Base-by-base conservation (phyloP, 2,888 invertebrate species). In the Tetramorium bicarinatum region DNA sequence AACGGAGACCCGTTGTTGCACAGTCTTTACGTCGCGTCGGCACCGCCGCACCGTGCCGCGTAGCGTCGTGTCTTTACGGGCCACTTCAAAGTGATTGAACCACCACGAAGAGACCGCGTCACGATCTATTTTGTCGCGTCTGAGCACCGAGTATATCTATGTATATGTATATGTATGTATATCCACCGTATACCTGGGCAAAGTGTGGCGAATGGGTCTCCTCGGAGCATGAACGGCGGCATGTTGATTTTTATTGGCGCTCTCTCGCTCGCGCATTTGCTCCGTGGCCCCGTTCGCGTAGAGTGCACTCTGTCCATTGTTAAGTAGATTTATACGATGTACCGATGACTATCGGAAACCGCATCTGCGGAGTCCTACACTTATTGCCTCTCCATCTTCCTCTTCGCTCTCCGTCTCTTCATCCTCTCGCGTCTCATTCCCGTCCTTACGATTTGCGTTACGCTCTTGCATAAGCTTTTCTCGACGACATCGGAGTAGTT, bases 311-410 rank as follows among this genome's bases (percentile, higher is more conserved):
- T 66, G 85, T 74, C 89, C 87, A 89, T 92, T 92, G 91, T 92
- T 91, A 89, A 91, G 88, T 87, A 91, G 89, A 91, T 91, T 92
- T 91, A 90, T 92, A 90, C 82, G 90, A 91, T 87, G 88, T 88
- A 84, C 80, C 88, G 90, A 92, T 92, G 91, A 91, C 89, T 89
- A 87, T 91, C 91, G 87, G 88, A 87, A 92, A 90, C 84, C 87
- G 83, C 87, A 82, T 90, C 72, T 75, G 72, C 82, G 67, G 69
- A 76, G 67, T 77, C 69, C 86, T 59, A 77, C 72, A 66, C 83
- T 83, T 84, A 79, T 87, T 79, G 82, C 67, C 71, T 56, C 76
- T 59, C 74, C 77, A 66, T 84, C 82, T 82, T 76, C 54, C 49
- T 66, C 54, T 59, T 49, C 21, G 41, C 38, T 69, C 25, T 62